Conservation (phyloP, 64 coral and sea anemone genomes). For the Porites lutea region DNA sequence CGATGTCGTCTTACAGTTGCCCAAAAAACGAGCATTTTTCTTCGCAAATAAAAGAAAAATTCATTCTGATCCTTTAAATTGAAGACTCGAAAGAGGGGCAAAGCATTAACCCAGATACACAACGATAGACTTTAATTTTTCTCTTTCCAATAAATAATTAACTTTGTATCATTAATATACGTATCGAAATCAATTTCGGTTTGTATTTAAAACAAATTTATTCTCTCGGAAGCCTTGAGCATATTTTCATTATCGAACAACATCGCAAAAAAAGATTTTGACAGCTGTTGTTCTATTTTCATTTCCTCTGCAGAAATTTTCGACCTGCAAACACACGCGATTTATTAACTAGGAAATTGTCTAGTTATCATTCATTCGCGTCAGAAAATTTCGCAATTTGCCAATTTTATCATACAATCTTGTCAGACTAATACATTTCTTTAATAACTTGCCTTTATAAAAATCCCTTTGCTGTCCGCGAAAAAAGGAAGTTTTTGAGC, state of each 20-base stretch:
- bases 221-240: background rate
- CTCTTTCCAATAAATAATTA: background rate
- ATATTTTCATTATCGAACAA: background rate
- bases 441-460: background rate
- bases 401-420: background rate
- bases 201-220: background rate
- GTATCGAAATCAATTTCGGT: background rate
- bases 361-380: background rate
- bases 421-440: background rate
- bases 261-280: background rate
- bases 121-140: no score
- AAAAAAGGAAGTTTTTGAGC: background rate
- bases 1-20: no score
- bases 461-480: background rate
- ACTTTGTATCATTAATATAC: background rate
- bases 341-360: conserved; percentile 1
- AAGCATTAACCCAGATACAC: no score
- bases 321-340: background rate
- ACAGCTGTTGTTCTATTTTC: background rate
- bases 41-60: no score
- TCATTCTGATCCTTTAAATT: no score
- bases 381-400: background rate
- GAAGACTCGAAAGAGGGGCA: no score
- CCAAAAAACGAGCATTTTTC: no score
- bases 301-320: conserved; percentile 6